Evolutionary conservation across 2,113 vertebrate genomes (phyloP).

Genomic region (Felis chaus): DNA sequence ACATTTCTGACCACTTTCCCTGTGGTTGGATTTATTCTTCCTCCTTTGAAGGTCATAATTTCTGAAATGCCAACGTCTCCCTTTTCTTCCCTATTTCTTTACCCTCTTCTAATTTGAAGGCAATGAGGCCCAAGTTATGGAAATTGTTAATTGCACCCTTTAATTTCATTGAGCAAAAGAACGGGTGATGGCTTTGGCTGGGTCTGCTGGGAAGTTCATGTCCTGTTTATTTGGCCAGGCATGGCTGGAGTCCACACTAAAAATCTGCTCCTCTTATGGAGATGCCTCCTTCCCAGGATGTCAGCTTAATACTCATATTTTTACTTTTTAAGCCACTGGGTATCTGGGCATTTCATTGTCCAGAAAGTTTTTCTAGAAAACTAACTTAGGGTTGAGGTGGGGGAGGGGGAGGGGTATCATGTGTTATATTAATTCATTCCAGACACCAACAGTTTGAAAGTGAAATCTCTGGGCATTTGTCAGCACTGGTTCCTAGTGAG

Average conservation of each 20-base stretch:
- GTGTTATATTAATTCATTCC: not conserved
- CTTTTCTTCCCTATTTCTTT: not conserved
- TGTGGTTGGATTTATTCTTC: not conserved
- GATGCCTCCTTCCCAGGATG: not conserved
- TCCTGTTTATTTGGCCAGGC: not conserved
- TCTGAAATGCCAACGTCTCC: not conserved
- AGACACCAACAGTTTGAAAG: not conserved
- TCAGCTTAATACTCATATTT: no score
- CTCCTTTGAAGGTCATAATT: not conserved
- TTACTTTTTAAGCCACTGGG: not conserved
- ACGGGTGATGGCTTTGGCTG: not conserved
- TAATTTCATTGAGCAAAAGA: not conserved
- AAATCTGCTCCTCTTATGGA: not conserved
- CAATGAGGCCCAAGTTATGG: not conserved
- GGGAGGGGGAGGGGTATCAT: not conserved
- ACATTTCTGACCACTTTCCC: constrained; percentile 14
- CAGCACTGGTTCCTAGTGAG: not conserved
- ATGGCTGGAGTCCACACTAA: not conserved
- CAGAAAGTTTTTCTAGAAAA: constrained; percentile 17
- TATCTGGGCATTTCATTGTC: not conserved
- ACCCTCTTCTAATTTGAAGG: not conserved
- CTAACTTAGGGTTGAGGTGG: not conserved
- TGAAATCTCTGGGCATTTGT: not conserved
- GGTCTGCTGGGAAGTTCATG: not conserved
- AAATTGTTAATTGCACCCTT: not conserved